Base-by-base conservation (phyloP, 53 echinoderm and acorn worm species). In the Echinarachnius parma region DNA sequence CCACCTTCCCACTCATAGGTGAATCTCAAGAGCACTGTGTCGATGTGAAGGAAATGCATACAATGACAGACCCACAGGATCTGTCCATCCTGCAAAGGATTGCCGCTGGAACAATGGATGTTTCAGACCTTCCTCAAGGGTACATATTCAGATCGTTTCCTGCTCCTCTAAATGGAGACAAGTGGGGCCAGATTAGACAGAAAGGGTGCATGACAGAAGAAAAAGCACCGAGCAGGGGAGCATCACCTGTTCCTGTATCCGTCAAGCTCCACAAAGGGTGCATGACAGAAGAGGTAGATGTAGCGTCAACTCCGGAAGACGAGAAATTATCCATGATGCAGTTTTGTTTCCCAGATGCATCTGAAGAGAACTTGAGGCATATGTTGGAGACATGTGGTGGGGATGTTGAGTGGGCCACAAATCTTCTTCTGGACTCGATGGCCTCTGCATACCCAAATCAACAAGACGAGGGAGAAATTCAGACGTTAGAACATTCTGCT, bases 251-350 rank as follows among this genome's bases (percentile, higher is more conserved):
- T 64, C 88, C 87, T 34, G 18, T 46, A 7, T 54, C 75, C 3
- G 31, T 68, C 4, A 91, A 62, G 50, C 80, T 91, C 32, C 80
- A 98, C 76, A 79, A 98, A 31, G 78, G 98, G 35, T 80, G 92
- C 52, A 98, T 91, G 88, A 98, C 90, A 21, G 87, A 83, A 28
- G 81, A 71, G 16, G 21, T 30, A 3, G 13, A 30, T 15, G 50
- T 56, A 3, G 66, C 53, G 42, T 10, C 28, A 0, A 33, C 44
- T 8, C 22, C 14, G 13, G 65, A 75, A 14, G 28, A 45, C 1
- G 37, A 53, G 5, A 76, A 67, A 53, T 21, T 81, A 1, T 42
- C 48, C 2, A 56, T 64, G 58, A 53, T 82, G 46, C n/a, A 65
- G 30, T 14, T 27, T 4, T 46, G 46, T 49, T 82, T 82, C 49